Evolutionary conservation across 2,113 vertebrate genomes (phyloP).

Genomic region (Equus przewalskii): DNA sequence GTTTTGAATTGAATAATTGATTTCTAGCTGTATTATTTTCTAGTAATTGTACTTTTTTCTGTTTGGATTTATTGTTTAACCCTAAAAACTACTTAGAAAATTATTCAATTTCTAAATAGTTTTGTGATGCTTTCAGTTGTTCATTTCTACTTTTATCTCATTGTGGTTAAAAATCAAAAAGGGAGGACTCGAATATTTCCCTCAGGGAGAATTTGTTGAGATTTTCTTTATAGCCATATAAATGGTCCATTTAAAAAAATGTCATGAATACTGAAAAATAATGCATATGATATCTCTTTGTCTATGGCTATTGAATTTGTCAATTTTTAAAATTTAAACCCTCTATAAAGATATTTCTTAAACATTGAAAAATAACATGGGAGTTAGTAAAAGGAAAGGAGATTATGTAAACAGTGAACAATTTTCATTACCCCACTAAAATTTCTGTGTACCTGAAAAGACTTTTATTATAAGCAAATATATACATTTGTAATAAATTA

Average conservation of each 20-base stretch:
- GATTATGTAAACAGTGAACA: not conserved
- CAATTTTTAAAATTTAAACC: not conserved
- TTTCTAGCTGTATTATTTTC: not conserved
- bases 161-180: not conserved
- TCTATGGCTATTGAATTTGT: not conserved
- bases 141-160: not conserved
- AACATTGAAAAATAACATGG: not conserved
- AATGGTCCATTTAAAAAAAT: not conserved
- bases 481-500: not conserved
- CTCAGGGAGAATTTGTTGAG: not conserved
- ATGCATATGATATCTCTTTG: not conserved
- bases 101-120: not conserved
- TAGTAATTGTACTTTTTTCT: not conserved
- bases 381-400: not conserved
- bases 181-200: not conserved
- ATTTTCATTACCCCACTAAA: constrained; percentile 6
- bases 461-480: constrained; percentile 1
- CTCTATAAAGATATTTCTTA: not conserved
- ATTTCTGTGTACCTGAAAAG: not conserved
- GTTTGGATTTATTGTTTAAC: not conserved
- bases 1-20: not conserved
- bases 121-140: not conserved
- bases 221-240: not conserved
- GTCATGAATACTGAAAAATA: not conserved
- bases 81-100: not conserved